Conservation (phyloP, 2,888 invertebrate species). For the Torymus aiolomorphi region DNA sequence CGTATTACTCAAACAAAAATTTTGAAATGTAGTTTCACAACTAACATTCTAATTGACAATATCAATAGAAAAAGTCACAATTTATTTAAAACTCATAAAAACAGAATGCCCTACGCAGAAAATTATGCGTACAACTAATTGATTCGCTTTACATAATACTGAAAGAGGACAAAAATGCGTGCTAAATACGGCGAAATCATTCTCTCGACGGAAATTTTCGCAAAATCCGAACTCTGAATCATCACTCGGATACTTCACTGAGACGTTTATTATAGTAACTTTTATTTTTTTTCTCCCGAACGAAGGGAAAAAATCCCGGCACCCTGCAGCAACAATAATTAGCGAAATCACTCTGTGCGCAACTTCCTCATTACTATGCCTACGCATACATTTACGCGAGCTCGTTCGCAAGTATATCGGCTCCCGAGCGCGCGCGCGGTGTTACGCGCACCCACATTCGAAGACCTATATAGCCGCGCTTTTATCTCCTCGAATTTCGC, state of each 20-base stretch:
- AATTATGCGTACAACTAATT: neutral
- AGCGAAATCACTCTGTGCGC: neutral
- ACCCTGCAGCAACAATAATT: conserved; percentile 26
- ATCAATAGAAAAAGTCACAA: neutral
- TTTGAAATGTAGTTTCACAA: too few species aligned
- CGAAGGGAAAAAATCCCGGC: neutral
- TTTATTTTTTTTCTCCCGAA: conserved; percentile 9
- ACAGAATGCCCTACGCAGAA: too few species aligned
- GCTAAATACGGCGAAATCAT: conserved; percentile 2
- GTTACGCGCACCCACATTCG: neutral
- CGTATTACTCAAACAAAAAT: too few species aligned
- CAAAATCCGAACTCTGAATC: conserved; percentile 4
- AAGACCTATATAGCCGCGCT: neutral
- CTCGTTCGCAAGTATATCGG: too few species aligned
- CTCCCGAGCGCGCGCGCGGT: neutral
- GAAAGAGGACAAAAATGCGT: neutral
- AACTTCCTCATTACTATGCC: conserved; percentile 33
- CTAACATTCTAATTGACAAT: too few species aligned
- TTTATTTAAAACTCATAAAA: neutral
- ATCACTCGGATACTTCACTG: conserved; percentile 10
- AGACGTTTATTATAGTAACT: conserved; percentile 32
- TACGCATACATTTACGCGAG: neutral
- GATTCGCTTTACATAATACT: conserved; percentile 13
- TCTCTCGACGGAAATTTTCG: neutral
- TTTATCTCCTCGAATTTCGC: conserved; percentile 6